Evolutionary conservation across 37 sponge, comb jelly and placozoan species (phyloP), one percentile per base, ranked within the genome.

Genomic region (Halichondria panicea): DNA sequence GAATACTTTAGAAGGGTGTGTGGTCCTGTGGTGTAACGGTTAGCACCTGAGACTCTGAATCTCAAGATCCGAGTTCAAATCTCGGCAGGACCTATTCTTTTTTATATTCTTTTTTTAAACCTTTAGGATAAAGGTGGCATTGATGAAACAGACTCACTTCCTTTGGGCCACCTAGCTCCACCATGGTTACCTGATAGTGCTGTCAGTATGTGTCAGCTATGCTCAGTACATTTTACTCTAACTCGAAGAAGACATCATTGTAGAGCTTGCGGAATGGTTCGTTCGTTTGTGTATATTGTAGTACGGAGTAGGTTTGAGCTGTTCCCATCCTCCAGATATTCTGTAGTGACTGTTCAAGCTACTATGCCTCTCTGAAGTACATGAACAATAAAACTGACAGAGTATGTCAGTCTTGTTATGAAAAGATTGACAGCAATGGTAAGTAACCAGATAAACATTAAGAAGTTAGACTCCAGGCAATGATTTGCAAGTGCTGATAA

Each of bases 21-120:
- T 72, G 93, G 93, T 92, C 81, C 84, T 68, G 84, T 92, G 88
- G 93, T 92, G 93, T 92, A 92, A 83, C 80, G 93, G 90, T 89
- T 89, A 93, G 94, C 94, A 93, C 96, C 72, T 88, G 81, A 80
- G 96, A 95, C 96, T 95, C 89, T 95, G 96, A 95, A 95, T 95
- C 96, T 80, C 81, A 88, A 78, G 89, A 92, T 85, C 96, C 89
- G 96, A 95, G 92, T 92, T 92, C 90, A 87, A 95, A 84, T 89
- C 93, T 92, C 93, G 92, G 93, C 87, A 65, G 83, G 84, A 92
- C 93, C 93, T 95, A 63, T 59, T 68, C 88, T 90, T 62, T 67
- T 74, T 44, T 86, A 66, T 61, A 74, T 78, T 79, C 74, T 78
- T 70, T 27, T 57, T 63, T 37, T 52, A 8, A 12, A 59, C 7